Conservation (phyloP, 2,888 invertebrate genomes). For the Andrena hattorfiana region DNA sequence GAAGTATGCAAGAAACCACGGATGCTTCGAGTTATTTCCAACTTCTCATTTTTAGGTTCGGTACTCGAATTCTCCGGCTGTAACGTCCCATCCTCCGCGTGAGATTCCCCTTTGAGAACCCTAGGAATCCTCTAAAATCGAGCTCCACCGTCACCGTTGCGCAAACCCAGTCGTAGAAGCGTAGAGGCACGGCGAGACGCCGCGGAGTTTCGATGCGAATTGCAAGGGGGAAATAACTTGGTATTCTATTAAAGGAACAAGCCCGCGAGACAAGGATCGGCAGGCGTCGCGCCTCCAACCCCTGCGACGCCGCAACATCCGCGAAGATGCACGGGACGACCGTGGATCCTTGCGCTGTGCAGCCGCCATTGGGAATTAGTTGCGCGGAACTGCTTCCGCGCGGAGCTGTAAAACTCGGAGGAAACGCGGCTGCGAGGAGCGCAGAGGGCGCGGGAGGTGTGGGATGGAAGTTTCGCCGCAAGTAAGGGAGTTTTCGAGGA, state of each 20-base stretch:
- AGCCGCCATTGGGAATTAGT: conserved; percentile 65
- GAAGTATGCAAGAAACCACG: conserved; percentile 35
- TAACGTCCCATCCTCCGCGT: background rate
- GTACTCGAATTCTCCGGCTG: background rate
- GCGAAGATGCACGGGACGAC: conserved; percentile 17
- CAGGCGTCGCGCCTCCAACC: conserved; percentile 13
- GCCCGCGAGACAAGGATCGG: conserved; percentile 30
- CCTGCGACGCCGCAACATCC: conserved; percentile 12
- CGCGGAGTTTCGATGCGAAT: conserved; percentile 63
- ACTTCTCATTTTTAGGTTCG: background rate
- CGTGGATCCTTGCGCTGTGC: conserved; percentile 20
- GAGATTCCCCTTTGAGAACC: background rate
- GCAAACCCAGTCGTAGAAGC: background rate
- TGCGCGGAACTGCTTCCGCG: conserved; percentile 61
- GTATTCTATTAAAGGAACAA: conserved; percentile 69
- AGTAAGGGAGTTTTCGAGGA: conserved; percentile 54
- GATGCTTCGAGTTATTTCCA: conserved; percentile 13
- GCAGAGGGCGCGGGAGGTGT: background rate
- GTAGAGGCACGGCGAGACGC: background rate
- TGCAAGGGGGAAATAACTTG: conserved; percentile 74
- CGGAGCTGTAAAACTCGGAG: conserved; percentile 56
- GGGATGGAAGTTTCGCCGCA: conserved; percentile 50
- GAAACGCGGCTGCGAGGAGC: background rate
- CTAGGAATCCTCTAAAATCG: conserved; percentile 6
- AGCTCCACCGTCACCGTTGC: background rate